phyloP scores from a whole-genome alignment of 2,113 vertebrate genomes.

The Eubucco bourcierii region DNA sequence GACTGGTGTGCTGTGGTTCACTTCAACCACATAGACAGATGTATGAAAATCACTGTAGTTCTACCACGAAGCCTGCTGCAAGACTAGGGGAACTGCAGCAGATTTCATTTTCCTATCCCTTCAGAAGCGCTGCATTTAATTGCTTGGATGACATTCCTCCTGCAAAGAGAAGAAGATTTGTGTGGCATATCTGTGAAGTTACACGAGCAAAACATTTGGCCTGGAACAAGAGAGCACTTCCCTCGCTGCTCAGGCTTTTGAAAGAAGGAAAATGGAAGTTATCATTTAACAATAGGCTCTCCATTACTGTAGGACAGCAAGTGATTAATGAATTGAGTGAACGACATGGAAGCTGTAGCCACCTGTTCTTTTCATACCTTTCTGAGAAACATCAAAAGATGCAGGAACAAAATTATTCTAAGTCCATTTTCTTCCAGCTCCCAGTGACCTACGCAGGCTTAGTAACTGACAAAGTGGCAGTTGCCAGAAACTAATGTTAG shows the following conservation, averaged over 20 bases:
- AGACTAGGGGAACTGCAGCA: not conserved
- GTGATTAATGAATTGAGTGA: not conserved
- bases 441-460: not conserved
- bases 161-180: not conserved
- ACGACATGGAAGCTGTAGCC: not conserved
- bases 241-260: not conserved
- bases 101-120: not conserved
- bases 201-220: not conserved
- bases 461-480: not conserved
- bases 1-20: not conserved
- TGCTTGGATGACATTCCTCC: not conserved
- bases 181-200: not conserved
- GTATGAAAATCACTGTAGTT: not conserved
- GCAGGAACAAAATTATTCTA: not conserved
- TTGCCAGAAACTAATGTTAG: slow-evolving; percentile 35
- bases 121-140: not conserved
- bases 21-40: not conserved
- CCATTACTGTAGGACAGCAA: not conserved
- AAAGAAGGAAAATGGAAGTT: not conserved
- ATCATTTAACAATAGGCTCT: not conserved
- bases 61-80: not conserved
- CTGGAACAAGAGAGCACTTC: not conserved
- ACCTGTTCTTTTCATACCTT: not conserved
- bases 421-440: not conserved
- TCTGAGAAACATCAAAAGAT: not conserved